phyloP scores from a whole-genome alignment of 2,888 invertebrate species.

The Theodoxus fluviatilis region DNA sequence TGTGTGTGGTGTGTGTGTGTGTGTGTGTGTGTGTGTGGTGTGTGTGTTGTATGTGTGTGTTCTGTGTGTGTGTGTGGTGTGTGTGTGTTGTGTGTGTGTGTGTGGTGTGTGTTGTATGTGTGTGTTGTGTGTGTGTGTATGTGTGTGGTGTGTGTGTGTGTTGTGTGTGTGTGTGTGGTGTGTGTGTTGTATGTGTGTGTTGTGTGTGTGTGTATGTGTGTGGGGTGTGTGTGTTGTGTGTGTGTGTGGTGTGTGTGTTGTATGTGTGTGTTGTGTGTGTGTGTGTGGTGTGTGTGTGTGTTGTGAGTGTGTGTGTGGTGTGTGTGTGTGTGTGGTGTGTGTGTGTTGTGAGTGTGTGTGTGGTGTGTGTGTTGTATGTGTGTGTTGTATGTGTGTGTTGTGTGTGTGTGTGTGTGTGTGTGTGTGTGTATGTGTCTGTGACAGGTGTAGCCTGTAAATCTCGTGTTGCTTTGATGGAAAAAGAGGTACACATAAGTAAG shows the following conservation, averaged over 20 bases:
- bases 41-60: not conserved
- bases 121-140: no score
- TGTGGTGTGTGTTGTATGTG: no score
- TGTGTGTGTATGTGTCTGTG: no score
- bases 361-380: conserved; percentile 2
- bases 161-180: conserved; percentile 2
- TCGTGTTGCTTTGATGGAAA: no score
- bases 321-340: not conserved
- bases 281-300: conserved; percentile 2
- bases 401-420: no score
- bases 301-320: no score
- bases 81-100: conserved; percentile 2
- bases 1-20: not conserved
- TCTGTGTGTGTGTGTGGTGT: not conserved
- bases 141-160: not conserved
- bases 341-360: not conserved
- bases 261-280: not conserved
- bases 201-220: not conserved
- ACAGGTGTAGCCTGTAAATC: no score
- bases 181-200: no score
- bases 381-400: no score
- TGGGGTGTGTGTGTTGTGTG: no score
- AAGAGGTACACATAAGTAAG: no score
- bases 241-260: no score
- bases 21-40: conserved; percentile 2